phyloP scores from a whole-genome alignment of 2,113 vertebrate genomes.

The Lichenostomus cassidix region DNA sequence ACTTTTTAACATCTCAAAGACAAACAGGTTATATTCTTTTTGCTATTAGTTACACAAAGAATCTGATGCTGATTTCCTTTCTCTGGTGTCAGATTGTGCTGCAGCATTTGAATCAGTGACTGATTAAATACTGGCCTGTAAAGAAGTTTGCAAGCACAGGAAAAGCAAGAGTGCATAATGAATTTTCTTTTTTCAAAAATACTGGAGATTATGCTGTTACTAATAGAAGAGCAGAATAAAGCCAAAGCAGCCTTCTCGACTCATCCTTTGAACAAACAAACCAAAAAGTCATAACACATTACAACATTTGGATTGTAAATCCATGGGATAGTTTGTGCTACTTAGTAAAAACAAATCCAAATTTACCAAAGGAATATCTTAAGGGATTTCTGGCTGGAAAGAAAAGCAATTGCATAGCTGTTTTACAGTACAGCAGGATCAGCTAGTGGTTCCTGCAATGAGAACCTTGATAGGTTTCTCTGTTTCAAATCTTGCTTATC shows the following conservation, averaged over 20 bases:
- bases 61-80: background rate
- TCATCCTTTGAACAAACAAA: background rate
- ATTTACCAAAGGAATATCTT: background rate
- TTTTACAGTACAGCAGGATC: background rate
- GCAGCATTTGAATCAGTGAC: background rate
- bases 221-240: background rate
- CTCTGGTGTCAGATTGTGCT: background rate
- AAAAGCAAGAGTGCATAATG: background rate
- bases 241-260: background rate
- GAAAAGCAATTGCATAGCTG: accelerated
- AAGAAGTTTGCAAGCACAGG: background rate
- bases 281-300: background rate
- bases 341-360: background rate
- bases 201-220: background rate
- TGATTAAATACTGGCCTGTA: background rate
- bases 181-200: background rate
- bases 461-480: background rate
- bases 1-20: background rate
- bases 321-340: background rate
- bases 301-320: background rate
- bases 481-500: background rate
- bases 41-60: background rate
- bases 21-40: background rate
- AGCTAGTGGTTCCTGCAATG: background rate
- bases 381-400: background rate